phyloP scores from a whole-genome alignment of 2,113 vertebrate genomes.

The Isichthys henryi region DNA sequence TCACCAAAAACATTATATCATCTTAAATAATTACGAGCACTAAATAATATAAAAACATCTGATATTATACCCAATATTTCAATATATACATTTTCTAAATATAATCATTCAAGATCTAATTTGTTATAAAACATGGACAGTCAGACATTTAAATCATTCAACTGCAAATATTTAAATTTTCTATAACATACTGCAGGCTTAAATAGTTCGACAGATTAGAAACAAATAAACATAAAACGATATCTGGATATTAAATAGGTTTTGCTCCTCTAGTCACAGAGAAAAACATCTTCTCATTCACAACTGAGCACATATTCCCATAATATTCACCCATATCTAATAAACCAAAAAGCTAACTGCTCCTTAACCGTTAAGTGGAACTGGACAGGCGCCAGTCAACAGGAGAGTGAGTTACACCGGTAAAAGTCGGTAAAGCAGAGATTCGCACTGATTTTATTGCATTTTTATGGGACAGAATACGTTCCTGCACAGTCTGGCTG shows the following conservation, averaged over 20 bases:
- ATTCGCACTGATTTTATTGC: background rate
- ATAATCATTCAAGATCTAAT: background rate
- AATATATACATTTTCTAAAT: background rate
- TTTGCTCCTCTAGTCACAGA: background rate
- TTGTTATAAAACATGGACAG: background rate
- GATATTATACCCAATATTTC: background rate
- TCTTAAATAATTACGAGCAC: background rate
- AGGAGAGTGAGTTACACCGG: background rate
- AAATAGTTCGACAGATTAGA: background rate
- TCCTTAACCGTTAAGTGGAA: background rate
- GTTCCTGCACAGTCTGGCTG: background rate
- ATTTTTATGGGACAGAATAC: background rate
- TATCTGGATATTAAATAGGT: background rate
- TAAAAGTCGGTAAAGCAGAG: background rate
- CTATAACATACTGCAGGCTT: background rate
- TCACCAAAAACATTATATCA: background rate
- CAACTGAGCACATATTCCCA: background rate
- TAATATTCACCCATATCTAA: background rate
- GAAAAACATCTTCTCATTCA: background rate
- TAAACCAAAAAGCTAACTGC: background rate
- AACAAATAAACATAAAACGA: background rate
- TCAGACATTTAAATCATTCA: background rate
- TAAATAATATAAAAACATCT: background rate
- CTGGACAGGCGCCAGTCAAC: background rate
- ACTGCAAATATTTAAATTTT: slow-evolving; percentile 7